Evolutionary conservation across 1,140 invertebrate genomes (phyloP).

Genomic region (Reticulitermes speratus): DNA sequence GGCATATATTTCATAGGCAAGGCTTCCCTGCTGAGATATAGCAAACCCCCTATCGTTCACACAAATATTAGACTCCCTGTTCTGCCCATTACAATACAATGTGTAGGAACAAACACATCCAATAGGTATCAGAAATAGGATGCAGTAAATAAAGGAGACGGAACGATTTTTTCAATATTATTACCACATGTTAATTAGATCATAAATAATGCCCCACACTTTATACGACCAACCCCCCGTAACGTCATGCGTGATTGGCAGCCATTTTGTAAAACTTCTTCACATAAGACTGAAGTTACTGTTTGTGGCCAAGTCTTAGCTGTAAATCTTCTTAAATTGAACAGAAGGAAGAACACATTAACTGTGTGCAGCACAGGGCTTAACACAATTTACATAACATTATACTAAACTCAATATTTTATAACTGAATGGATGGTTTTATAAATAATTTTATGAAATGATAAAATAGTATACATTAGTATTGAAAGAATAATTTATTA

Average conservation of each 20-base stretch:
- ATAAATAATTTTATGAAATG: background rate
- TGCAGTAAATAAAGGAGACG: background rate
- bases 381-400: background rate
- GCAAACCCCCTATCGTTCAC: background rate
- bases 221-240: background rate
- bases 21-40: background rate
- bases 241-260: background rate
- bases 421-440: background rate
- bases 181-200: constrained; percentile 14
- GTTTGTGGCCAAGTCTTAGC: background rate
- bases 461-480: background rate
- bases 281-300: background rate
- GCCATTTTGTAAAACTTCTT: background rate
- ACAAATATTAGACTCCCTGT: background rate
- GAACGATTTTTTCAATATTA: background rate
- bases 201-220: background rate
- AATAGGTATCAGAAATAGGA: background rate
- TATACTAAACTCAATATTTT: background rate
- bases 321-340: background rate
- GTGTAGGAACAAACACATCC: background rate
- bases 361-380: background rate
- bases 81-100: background rate
- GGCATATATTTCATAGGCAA: background rate
- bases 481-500: background rate
- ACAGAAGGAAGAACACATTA: background rate